A percentile compares a stretch with the other conserved stretches of the same genome.
These are phyloP conservation scores for Anguilla rostrata DNA, from an alignment of 2,113 vertebrate species.

Conservation along the genomic window DNA sequence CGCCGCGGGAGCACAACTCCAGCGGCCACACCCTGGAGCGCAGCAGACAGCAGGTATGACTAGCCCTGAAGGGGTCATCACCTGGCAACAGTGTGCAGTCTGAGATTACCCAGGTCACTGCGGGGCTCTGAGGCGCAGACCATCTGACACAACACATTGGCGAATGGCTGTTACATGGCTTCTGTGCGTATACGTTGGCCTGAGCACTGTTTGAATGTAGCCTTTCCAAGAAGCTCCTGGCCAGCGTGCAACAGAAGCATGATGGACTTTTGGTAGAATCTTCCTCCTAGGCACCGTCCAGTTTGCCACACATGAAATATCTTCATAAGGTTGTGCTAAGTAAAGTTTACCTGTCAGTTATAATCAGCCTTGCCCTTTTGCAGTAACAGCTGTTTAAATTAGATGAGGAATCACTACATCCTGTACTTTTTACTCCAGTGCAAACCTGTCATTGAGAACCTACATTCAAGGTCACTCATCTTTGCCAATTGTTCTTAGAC, in stretches of 20 bases:
- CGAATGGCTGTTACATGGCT: background rate
- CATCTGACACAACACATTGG: background rate
- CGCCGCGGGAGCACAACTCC: constrained; percentile 81
- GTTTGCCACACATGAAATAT: background rate
- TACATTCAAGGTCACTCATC: background rate
- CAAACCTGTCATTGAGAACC: background rate
- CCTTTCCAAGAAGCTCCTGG: background rate
- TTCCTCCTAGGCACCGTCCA: background rate
- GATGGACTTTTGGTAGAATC: background rate
- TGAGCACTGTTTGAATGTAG: background rate
- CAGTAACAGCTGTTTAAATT: background rate
- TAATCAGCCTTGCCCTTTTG: background rate
- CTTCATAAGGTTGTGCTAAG: background rate
- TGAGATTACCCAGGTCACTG: constrained; percentile 77
- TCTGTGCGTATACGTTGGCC: background rate
- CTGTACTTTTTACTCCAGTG: background rate
- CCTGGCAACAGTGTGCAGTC: constrained; percentile 77
- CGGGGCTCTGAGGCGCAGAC: constrained; percentile 55
- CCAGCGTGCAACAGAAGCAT: background rate
- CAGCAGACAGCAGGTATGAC: constrained; percentile 95
- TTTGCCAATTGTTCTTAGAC: background rate
- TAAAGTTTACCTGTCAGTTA: constrained; percentile 2
- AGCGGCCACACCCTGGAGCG: constrained; percentile 87
- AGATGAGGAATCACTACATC: background rate
- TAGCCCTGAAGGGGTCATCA: constrained; percentile 87